A percentile compares a stretch with the other conserved stretches of the same genome.
Evolutionary conservation across 2,888 invertebrate genomes (phyloP).

Genomic region (Bembecia ichneumoniformis): DNA sequence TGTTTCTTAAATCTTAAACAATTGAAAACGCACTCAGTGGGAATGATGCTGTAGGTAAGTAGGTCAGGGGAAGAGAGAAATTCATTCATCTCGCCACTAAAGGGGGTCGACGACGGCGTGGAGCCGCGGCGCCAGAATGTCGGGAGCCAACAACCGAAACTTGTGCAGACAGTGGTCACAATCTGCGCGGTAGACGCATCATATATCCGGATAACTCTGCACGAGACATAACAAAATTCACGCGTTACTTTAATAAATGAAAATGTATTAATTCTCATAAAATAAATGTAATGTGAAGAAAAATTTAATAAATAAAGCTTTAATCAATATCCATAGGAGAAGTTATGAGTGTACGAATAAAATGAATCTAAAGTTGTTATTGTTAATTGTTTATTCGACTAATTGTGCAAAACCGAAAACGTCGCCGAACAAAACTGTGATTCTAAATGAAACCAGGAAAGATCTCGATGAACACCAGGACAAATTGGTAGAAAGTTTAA

Average conservation of each 20-base stretch:
- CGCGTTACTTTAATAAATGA: too few species aligned
- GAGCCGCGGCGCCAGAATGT: conserved; percentile 15
- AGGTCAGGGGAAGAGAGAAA: neutral
- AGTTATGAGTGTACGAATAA: neutral
- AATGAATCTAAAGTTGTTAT: neutral
- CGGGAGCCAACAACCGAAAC: conserved; percentile 14
- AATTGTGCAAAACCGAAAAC: conserved; percentile 3
- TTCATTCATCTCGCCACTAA: conserved; percentile 1
- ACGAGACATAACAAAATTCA: too few species aligned
- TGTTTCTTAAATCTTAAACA: too few species aligned
- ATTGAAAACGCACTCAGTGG: neutral
- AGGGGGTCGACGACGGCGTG: conserved; percentile 13
- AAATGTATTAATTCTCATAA: too few species aligned
- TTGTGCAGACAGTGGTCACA: neutral
- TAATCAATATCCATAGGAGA: too few species aligned
- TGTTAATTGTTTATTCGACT: conserved; percentile 1
- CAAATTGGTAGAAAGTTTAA: conserved; percentile 25
- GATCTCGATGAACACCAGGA: conserved; percentile 39
- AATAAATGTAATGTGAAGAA: too few species aligned
- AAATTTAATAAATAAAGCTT: too few species aligned
- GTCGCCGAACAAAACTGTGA: conserved; percentile 1
- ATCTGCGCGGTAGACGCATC: neutral
- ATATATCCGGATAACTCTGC: neutral
- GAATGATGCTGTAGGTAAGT: neutral
- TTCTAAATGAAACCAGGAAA: conserved; percentile 37